Evolutionary conservation across 2,113 vertebrate species (phyloP).

Genomic region (Heptranchias perlo): DNA sequence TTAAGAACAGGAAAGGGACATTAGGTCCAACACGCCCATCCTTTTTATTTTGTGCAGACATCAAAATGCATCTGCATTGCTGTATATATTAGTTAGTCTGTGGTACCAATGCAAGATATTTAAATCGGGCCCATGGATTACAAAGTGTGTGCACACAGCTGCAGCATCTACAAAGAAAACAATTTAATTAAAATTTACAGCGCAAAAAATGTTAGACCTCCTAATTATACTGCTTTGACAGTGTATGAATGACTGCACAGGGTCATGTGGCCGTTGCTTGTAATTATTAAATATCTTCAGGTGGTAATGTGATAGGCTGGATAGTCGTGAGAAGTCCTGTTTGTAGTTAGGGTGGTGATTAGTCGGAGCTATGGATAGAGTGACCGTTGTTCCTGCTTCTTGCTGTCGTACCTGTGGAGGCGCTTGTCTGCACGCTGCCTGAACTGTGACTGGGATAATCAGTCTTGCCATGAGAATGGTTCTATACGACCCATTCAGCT

Average conservation of each 20-base stretch:
- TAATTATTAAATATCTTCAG: constrained; percentile 32
- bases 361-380: constrained; percentile 2
- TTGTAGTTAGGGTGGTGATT: constrained; percentile 14
- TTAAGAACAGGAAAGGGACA: background rate
- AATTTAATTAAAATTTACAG: constrained; percentile 19
- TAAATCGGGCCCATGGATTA: background rate
- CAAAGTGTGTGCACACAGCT: background rate
- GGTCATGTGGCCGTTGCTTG: background rate
- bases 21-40: too few relatives aligned
- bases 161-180: background rate
- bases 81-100: background rate
- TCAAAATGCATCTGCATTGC: background rate
- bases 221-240: background rate
- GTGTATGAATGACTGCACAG: background rate
- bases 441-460: background rate
- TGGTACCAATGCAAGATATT: background rate
- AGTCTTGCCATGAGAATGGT: background rate
- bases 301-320: constrained; percentile 16
- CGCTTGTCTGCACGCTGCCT: background rate
- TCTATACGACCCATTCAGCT: background rate
- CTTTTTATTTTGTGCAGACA: background rate
- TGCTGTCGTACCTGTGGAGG: background rate
- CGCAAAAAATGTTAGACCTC: background rate
- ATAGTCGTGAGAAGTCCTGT: constrained; percentile 17
- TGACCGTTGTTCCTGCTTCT: background rate